These are phyloP conservation scores for Allenopithecus nigroviridis DNA, from an alignment of 2,797 vertebrate species.

Conservation along the genomic window DNA sequence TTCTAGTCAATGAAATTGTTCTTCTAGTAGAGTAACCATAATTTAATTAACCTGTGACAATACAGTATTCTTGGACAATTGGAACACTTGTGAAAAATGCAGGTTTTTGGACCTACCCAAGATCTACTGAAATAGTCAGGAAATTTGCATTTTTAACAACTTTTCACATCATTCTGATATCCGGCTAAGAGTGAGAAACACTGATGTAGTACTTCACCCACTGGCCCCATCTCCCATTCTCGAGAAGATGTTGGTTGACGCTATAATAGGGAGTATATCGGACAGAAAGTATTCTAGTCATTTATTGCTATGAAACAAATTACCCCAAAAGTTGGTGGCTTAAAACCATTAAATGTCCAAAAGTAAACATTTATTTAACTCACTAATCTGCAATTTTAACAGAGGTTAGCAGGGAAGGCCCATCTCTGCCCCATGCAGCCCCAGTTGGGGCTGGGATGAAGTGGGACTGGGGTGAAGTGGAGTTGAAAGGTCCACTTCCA, in stretches of 20 bases:
- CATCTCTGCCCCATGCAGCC: neutral
- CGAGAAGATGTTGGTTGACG: neutral
- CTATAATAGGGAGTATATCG: neutral
- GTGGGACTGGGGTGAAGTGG: neutral
- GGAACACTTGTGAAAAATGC: neutral
- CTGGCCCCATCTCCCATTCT: neutral
- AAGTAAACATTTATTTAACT: neutral
- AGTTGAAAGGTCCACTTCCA: neutral
- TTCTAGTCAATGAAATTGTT: neutral
- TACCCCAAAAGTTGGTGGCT: neutral
- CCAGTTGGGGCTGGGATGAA: neutral
- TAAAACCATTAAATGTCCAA: neutral
- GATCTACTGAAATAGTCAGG: neutral
- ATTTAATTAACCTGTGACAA: neutral
- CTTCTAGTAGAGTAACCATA: neutral
- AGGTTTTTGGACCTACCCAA: neutral
- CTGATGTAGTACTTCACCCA: neutral
- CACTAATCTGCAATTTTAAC: neutral
- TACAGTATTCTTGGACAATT: neutral
- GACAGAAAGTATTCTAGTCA: neutral
- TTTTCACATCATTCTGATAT: neutral
- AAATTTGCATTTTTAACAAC: conserved; percentile 23
- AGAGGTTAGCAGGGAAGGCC: neutral
- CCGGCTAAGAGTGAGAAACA: neutral
- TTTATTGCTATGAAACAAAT: neutral